Conservation (phyloP, 2,888 invertebrate genomes). For the Arenicola marina region DNA sequence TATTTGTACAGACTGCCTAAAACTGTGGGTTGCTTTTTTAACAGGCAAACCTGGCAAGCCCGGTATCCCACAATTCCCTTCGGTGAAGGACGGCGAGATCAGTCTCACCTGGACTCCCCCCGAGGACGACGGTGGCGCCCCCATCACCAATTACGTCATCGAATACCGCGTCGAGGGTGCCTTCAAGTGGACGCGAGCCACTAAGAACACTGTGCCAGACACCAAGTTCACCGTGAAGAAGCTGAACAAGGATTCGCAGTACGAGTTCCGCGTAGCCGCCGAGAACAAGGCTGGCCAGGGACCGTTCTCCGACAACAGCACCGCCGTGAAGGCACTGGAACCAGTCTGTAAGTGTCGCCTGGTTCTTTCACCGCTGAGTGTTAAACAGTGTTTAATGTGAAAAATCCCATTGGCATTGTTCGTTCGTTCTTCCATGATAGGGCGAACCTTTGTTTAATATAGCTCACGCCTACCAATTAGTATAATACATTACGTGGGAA, state of each 20-base stretch:
- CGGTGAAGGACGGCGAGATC: constrained; percentile 84
- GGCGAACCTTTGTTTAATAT: too few relatives aligned
- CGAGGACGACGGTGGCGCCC: constrained; percentile 54
- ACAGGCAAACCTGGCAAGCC: constrained; percentile 63
- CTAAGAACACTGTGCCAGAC: constrained; percentile 5
- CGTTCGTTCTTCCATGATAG: too few relatives aligned
- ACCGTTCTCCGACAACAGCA: constrained; percentile 67
- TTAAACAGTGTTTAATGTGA: too few relatives aligned
- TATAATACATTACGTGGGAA: too few relatives aligned
- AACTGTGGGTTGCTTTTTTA: too few relatives aligned
- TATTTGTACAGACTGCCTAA: too few relatives aligned
- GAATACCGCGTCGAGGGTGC: constrained; percentile 46
- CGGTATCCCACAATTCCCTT: constrained; percentile 49
- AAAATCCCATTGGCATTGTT: too few relatives aligned
- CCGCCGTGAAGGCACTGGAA: constrained; percentile 44
- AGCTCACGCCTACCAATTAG: too few relatives aligned
- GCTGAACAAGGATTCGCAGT: constrained; percentile 63
- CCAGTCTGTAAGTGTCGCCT: too few relatives aligned
- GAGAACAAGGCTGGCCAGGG: constrained; percentile 70
- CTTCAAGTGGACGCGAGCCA: constrained; percentile 22
- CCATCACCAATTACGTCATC: constrained; percentile 53
- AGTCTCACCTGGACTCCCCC: constrained; percentile 68
- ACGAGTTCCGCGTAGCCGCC: constrained; percentile 58
- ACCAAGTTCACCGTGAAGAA: constrained; percentile 12
- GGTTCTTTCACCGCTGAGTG: too few relatives aligned